Evolutionary conservation across 2,113 vertebrate genomes (phyloP), one percentile per base, ranked within the genome.

Genomic region (Nesogale talazaci): DNA sequence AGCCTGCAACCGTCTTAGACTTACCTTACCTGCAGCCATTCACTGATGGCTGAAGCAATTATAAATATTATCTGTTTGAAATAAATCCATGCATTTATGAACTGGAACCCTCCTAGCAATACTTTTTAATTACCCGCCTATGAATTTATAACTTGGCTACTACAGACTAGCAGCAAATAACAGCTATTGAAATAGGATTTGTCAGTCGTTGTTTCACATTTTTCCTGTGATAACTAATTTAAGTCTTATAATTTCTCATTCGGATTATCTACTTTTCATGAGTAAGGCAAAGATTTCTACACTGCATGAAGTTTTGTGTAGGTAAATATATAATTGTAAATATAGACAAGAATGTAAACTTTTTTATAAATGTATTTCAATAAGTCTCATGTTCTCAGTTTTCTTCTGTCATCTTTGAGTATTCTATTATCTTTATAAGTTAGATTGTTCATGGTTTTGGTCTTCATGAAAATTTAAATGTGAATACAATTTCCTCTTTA

Each of bases 391-490:
- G 40, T 90, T 65, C 15, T 83, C 63, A 34, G 6, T 36, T 72
- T 86, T 90, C 86, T 74, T n/a, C 34, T 87, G 10, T 63, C 70
- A 6, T 16, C 67, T 93, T 94, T 75, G 27, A 38, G 1, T 74
- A 36, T 75, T 36, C 52, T 10, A 25, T 76, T 93, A 34, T 70
- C 34, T 85, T 40, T 14, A n/a, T 25, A 79, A 65, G 5, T 77
- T 67, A 82, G 80, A 76, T 38, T 65, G 83, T 75, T 84, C 77
- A 74, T 85, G 14, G 27, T 15, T 65, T 27, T 38, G 74, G 23
- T 90, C 23, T 27, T 84, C 10, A 92, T 74, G n/a, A 89, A 86
- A 89, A 84, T 59, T 85, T 87, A 84, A 72, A 85, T 82, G 80
- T 92, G 40, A 75, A 36, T 67, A 84, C 40, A n/a, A 36, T 67